These are phyloP conservation scores for Arctia plantaginis DNA, from an alignment of 2,888 invertebrate genomes.

Conservation along the genomic window DNA sequence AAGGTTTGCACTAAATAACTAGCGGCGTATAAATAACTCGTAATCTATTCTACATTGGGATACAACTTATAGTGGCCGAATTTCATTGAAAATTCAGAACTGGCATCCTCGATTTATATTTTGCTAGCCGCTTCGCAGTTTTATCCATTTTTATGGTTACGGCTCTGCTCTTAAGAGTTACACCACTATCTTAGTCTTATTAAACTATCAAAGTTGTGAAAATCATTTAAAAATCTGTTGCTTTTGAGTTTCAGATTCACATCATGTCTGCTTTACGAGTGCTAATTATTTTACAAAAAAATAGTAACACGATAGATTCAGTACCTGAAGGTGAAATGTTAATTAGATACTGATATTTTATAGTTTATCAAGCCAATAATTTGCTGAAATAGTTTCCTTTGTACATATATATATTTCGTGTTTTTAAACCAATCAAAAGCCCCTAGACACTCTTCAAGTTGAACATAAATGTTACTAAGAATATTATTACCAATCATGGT, in stretches of 20 bases:
- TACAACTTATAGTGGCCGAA: background rate
- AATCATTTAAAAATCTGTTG: background rate
- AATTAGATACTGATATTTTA: too few relatives aligned
- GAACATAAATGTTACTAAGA: too few relatives aligned
- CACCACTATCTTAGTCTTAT: background rate
- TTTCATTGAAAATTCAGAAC: constrained; percentile 3
- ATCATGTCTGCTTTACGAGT: too few relatives aligned
- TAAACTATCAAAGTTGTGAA: background rate
- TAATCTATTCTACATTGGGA: background rate
- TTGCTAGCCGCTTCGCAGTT: background rate
- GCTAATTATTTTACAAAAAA: too few relatives aligned
- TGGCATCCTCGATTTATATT: background rate
- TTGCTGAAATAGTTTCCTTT: background rate
- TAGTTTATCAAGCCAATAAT: background rate
- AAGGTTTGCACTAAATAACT: background rate
- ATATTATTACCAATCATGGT: too few relatives aligned
- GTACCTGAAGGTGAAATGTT: too few relatives aligned
- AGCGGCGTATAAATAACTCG: background rate
- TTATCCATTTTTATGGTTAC: background rate
- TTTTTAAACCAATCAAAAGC: too few relatives aligned
- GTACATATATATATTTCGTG: too few relatives aligned
- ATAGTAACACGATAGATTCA: too few relatives aligned
- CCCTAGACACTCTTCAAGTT: too few relatives aligned
- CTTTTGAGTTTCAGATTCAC: too few relatives aligned
- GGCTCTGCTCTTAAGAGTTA: too few relatives aligned